A percentile compares a stretch with the other conserved stretches of the same genome.
phyloP scores from a whole-genome alignment of 2,888 invertebrate species.

The Arge pagana region DNA sequence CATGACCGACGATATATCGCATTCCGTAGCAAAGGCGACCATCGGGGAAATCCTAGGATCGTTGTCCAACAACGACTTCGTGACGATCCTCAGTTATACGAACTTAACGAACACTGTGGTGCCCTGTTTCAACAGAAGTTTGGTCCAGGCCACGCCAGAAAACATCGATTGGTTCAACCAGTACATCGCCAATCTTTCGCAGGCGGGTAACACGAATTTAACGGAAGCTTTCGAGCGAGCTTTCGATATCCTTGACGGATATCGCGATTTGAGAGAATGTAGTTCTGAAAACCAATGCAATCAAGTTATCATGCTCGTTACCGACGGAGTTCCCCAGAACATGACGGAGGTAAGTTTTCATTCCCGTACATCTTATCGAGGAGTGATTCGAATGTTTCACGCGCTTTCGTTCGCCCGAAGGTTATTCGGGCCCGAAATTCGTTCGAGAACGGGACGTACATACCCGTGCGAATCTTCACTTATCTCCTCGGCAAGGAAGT shows the following conservation, averaged over 20 bases:
- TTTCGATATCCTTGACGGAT: slow-evolving; percentile 76
- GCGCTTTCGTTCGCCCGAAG: slow-evolving; percentile 29
- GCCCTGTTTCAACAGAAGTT: slow-evolving; percentile 79
- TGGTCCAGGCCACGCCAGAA: slow-evolving; percentile 89
- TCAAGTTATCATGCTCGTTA: slow-evolving; percentile 95
- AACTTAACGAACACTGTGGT: slow-evolving; percentile 76
- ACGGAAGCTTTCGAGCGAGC: slow-evolving; percentile 81
- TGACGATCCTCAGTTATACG: slow-evolving; percentile 88
- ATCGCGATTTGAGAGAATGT: slow-evolving; percentile 63
- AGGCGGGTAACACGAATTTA: slow-evolving; percentile 83
- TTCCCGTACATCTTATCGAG: background rate
- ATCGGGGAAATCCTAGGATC: slow-evolving; percentile 89
- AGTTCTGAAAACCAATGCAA: slow-evolving; percentile 75
- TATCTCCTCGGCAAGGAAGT: slow-evolving; percentile 95
- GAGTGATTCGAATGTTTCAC: background rate
- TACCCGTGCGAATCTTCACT: slow-evolving; percentile 91
- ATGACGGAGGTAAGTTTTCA: slow-evolving; percentile 66
- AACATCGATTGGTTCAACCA: slow-evolving; percentile 77
- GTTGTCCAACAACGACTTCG: slow-evolving; percentile 96
- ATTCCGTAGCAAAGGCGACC: slow-evolving; percentile 74
- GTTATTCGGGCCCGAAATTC: slow-evolving; percentile 83
- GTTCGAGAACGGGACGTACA: slow-evolving; percentile 69
- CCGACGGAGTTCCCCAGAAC: slow-evolving; percentile 91
- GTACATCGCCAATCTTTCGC: slow-evolving; percentile 68
- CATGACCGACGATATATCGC: no score